Evolutionary conservation across 2,113 vertebrate genomes (phyloP).

Genomic region (Trichechus manatus): DNA sequence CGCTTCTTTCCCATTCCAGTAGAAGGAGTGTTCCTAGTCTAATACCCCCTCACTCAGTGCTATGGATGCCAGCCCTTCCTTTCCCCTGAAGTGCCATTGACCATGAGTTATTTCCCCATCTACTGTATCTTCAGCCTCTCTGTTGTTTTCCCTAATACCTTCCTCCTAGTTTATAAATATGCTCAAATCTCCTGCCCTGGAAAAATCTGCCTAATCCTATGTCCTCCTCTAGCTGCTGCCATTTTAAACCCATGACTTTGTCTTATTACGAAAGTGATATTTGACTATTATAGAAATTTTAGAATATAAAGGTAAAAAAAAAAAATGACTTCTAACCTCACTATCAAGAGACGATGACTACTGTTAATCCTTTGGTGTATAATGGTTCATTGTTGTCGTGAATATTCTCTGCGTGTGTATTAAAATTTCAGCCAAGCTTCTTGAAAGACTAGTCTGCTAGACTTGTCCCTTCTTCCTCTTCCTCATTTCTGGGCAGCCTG

Average conservation of each 20-base stretch:
- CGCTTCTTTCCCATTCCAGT: neutral
- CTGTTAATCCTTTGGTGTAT: neutral
- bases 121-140: neutral
- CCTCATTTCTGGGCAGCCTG: neutral
- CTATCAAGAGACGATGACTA: neutral
- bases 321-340: neutral
- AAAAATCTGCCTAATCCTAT: neutral
- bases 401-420: neutral
- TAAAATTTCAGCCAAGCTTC: neutral
- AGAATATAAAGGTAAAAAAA: slow-evolving; percentile 44
- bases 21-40: neutral
- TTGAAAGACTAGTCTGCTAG: neutral
- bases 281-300: slow-evolving; percentile 40
- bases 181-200: neutral
- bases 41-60: neutral
- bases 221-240: neutral
- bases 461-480: neutral
- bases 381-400: neutral
- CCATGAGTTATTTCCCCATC: neutral
- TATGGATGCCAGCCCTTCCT: neutral
- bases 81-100: neutral
- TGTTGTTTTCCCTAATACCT: neutral
- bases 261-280: neutral
- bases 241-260: slow-evolving; percentile 19
- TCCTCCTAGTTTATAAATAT: neutral